Conservation (phyloP, 2,113 vertebrate species). For the Etheostoma cragini region DNA sequence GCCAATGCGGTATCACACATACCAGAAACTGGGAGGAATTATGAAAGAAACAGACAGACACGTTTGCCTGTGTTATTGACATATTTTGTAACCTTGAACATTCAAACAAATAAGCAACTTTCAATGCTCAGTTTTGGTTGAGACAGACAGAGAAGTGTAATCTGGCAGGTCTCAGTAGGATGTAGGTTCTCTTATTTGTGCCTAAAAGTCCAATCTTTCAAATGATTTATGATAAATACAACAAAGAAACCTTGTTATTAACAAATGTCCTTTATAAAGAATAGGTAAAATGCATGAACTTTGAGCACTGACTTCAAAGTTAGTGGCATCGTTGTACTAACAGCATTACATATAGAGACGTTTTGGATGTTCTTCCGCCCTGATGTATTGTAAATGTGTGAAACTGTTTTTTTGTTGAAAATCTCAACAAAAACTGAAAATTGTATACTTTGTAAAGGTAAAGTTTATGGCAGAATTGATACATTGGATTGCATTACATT, state of each 20-base stretch:
- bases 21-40: not conserved
- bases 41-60: not conserved
- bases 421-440: not conserved
- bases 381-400: too few species aligned
- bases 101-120: not conserved
- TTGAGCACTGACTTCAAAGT: too few species aligned
- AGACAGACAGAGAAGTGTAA: not conserved
- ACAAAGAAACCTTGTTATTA: not conserved
- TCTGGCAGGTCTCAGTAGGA: not conserved
- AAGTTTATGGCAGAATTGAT: not conserved
- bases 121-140: not conserved
- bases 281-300: not conserved
- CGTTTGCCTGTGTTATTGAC: not conserved
- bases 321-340: too few species aligned
- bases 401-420: not conserved
- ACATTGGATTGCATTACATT: too few species aligned
- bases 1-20: conserved; percentile 2
- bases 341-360: too few species aligned
- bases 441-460: not conserved
- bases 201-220: not conserved
- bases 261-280: not conserved
- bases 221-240: too few species aligned
- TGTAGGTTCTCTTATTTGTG: not conserved
- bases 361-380: too few species aligned
- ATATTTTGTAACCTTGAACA: conserved; percentile 10